Percentiles rank a stretch among this genome's conserved stretches.
phyloP scores from a whole-genome alignment of 2,113 vertebrate genomes.

The Hyla sarda region DNA sequence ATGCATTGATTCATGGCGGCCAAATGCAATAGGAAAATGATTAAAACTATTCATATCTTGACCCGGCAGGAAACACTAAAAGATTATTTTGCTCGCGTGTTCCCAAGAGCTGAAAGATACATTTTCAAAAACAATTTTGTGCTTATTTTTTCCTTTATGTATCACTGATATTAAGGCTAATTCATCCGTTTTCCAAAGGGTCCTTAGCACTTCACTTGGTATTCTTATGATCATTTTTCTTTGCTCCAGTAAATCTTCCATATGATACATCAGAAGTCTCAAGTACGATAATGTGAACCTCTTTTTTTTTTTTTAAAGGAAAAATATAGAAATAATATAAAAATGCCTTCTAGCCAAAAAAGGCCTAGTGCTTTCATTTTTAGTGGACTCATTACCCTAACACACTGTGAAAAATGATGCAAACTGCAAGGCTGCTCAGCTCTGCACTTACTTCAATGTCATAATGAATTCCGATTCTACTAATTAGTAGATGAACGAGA shows the following conservation, averaged over 20 bases:
- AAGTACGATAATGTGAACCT: not conserved
- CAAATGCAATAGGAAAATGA: conserved; percentile 38
- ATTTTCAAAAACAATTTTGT: conserved; percentile 19
- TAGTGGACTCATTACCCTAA: conserved; percentile 45
- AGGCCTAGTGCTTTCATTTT: conserved; percentile 11
- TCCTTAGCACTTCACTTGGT: not conserved
- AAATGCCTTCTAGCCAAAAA: conserved; percentile 26
- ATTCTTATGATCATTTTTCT: conserved; percentile 3
- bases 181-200: not conserved
- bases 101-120: not conserved
- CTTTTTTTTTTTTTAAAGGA: too few species aligned
- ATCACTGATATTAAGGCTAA: not conserved
- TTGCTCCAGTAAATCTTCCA: conserved; percentile 15
- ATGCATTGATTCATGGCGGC: conserved; percentile 37
- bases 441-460: conserved; percentile 12
- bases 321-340: not conserved
- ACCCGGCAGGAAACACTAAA: conserved; percentile 8
- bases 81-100: conserved; percentile 21
- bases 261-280: conserved; percentile 9
- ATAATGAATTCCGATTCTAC: conserved; percentile 42
- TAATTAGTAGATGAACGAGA: conserved; percentile 34
- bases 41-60: conserved; percentile 42
- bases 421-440: not conserved
- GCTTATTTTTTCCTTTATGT: not conserved
- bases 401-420: conserved; percentile 15